Conservation (phyloP, 2,113 vertebrate species). For the Pyxicephalus adspersus region DNA sequence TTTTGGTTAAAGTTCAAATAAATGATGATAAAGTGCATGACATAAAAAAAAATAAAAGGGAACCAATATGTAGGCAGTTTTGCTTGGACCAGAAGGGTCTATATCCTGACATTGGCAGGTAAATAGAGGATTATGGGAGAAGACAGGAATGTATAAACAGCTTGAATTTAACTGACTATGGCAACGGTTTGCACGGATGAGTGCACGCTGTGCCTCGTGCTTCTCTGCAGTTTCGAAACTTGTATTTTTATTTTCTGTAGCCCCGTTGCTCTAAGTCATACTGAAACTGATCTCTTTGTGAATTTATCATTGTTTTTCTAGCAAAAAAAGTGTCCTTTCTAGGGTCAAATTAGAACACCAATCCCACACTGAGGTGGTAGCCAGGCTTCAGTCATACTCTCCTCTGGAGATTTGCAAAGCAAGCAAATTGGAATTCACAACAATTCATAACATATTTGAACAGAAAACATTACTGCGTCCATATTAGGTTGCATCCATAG, state of each 20-base stretch:
- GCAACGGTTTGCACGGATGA: constrained; percentile 16
- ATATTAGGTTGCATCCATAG: constrained; percentile 45
- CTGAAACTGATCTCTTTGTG: constrained; percentile 42
- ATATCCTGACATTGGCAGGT: neutral
- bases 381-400: constrained; percentile 43
- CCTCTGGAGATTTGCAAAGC: constrained; percentile 32
- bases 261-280: constrained; percentile 24
- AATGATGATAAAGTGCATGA: too few species aligned
- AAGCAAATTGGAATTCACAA: constrained; percentile 48
- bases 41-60: too few species aligned
- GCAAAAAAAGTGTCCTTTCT: constrained; percentile 40
- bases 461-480: constrained; percentile 44
- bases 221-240: constrained; percentile 28
- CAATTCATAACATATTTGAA: constrained; percentile 50
- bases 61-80: constrained; percentile 7
- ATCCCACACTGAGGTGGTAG: constrained; percentile 38
- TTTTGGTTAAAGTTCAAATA: too few species aligned
- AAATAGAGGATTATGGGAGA: constrained; percentile 10
- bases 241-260: constrained; percentile 23
- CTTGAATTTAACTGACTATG: constrained; percentile 46
- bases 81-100: neutral
- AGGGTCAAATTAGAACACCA: constrained; percentile 48
- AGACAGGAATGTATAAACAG: constrained; percentile 34
- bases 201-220: constrained; percentile 23
- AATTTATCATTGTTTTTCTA: constrained; percentile 48